Base-by-base conservation (phyloP, 92 coral and sea anemone species). In the Epizoanthus scotinus region DNA sequence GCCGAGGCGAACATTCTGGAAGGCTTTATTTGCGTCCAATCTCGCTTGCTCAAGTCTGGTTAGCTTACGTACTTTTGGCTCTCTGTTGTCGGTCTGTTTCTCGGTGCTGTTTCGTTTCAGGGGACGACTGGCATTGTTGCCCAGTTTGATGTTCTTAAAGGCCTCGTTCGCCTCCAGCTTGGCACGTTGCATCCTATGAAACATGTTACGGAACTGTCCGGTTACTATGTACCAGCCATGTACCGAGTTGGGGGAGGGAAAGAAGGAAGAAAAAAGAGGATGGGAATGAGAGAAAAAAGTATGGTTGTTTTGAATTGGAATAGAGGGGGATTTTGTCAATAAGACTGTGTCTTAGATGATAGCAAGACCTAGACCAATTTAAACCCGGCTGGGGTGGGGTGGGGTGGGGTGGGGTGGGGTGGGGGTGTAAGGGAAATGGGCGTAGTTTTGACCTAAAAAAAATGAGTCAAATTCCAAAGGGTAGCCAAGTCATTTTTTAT, bases 101-200 rank as follows among this genome's bases (percentile, higher is more conserved):
- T 36, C 70, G 7, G 63, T 47, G 28, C 77, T 72, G 59, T 83
- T 88, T 42, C 87, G 79, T 38, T 63, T 80, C 9, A 31, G 59
- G 15, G 77, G 50, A 13, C 75, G 80, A 56, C 56, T 83, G 27
- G 52, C 67, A 63, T 78, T 80, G 53, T 88, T 79, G 15, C 95
- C 95, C 58, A 87, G 83, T 20, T 87, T 57, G 62, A 87, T 72
- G 52, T 83, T 78, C 57, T 84, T 84, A 79, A 88, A 88, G 53
- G 79, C 91, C 53, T 83, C 83, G 53, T 82, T 89, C 5, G 93
- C 91, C 74, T 92, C 97, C 82, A 81, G 57, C 52, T 88, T 92
- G 65, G 97, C 93, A 52, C 69, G 86, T 73, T 92, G 88, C 89
- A 92, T 85, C 84, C 97, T 92, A 61, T 6, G 12, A 50, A 21